Evolutionary conservation across 1,140 invertebrate species (phyloP), one percentile per base, ranked within the genome.

Genomic region (Zaprionus ornatus): DNA sequence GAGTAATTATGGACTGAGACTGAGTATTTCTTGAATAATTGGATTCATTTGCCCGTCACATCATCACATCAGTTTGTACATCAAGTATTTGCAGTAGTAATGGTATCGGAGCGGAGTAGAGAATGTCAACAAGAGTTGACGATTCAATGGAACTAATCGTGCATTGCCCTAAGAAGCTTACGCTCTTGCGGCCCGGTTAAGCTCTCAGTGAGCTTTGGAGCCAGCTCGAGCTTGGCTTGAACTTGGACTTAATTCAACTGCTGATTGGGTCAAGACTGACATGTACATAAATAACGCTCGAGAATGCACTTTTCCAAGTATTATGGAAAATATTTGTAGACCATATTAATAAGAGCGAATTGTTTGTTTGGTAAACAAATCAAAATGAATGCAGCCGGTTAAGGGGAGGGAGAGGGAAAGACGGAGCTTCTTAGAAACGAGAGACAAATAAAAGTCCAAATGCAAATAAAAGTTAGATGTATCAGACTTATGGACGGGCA

Each of bases 381-480:
- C 40, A 60, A 66, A 80, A 79, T 79, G 70, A 72, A 68, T 79
- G 65, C 71, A 67, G 74, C 42, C 59, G n/a, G n/a, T n/a, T n/a
- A n/a, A n/a, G n/a, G 0, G 5, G 15, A 32, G 77, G 57, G 62
- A 5, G 0, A 40, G 63, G 62, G 69, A 61, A 77, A 82, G 68
- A 45, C 5, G 37, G 57, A 74, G 45, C 56, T 81, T 85, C 78
- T 32, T 27, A 66, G 82, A 86, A 85, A 67, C 12, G 32, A 25
- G 25, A 64, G 32, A 65, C 27, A 19, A 29, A 54, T 35, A 48
- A 37, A 74, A 87, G 86, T 86, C 72, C 77, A 86, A 87, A 87
- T 87, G 83, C 73, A 87, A 87, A 87, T 82, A 87, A 87, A 87
- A 82, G 73, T 82, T 82, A 79, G 68, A 80, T 64, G 79, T 87